Evolutionary conservation across 2,113 vertebrate species (phyloP).

Genomic region (Crotalus horridus): DNA sequence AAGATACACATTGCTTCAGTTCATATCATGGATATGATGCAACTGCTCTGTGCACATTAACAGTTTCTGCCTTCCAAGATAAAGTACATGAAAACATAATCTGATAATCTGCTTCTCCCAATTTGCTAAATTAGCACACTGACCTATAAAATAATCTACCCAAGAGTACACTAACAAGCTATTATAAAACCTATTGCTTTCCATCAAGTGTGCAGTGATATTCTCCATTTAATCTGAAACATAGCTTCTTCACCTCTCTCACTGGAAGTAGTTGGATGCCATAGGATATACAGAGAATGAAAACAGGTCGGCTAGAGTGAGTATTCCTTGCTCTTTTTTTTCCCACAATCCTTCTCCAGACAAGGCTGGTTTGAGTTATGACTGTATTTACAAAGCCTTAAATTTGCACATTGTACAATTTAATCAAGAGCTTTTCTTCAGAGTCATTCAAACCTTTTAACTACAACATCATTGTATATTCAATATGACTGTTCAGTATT

Average conservation of each 20-base stretch:
- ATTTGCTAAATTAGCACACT: background rate
- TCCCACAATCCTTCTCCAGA: background rate
- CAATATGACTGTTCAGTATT: background rate
- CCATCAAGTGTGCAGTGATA: background rate
- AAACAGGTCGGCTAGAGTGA: background rate
- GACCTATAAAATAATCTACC: background rate
- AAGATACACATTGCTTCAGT: background rate
- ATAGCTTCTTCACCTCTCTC: background rate
- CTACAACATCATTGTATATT: background rate
- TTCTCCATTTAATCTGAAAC: background rate
- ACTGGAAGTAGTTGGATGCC: background rate
- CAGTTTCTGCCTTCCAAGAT: background rate
- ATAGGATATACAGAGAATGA: background rate
- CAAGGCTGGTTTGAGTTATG: background rate
- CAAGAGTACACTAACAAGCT: background rate
- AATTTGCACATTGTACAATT: background rate
- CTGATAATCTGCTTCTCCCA: background rate
- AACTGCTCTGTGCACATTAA: background rate
- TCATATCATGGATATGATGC: background rate
- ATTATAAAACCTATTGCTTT: background rate
- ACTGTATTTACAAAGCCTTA: background rate
- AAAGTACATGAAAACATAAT: background rate
- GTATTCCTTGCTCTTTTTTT: background rate
- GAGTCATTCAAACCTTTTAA: background rate
- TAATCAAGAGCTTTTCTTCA: background rate